phyloP scores from a whole-genome alignment of 2,888 invertebrate genomes.

The Pristionchus fissidentatus region DNA sequence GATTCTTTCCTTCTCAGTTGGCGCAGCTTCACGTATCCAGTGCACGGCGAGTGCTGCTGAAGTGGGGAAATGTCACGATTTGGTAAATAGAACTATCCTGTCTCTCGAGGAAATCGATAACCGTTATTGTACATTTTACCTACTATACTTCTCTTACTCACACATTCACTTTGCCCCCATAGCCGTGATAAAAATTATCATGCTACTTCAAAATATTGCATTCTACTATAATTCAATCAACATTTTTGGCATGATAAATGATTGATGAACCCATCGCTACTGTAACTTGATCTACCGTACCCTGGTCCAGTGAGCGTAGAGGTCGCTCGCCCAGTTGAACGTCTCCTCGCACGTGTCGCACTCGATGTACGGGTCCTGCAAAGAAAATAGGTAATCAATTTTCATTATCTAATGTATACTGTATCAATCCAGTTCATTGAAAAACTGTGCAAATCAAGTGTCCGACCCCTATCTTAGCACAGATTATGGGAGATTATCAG shows the following conservation, averaged over 20 bases:
- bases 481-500: too few species aligned
- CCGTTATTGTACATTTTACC: not conserved
- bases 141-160: not conserved
- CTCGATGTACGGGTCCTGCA: conserved; percentile 26
- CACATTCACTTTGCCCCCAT: not conserved
- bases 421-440: too few species aligned
- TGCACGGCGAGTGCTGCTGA: not conserved
- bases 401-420: too few species aligned
- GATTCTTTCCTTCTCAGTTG: too few species aligned
- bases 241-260: too few species aligned
- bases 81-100: not conserved
- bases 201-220: too few species aligned
- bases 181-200: not conserved
- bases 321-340: conserved; percentile 23
- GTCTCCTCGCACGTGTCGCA: conserved; percentile 9
- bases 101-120: not conserved
- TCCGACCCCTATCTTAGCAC: too few species aligned
- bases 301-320: conserved; percentile 19
- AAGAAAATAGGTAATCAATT: too few species aligned
- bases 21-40: not conserved
- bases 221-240: too few species aligned
- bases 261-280: too few species aligned
- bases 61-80: not conserved
- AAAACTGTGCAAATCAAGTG: too few species aligned
- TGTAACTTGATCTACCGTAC: not conserved